Base-by-base conservation (phyloP, 2,888 invertebrate species). In the Leucophora obtusa region DNA sequence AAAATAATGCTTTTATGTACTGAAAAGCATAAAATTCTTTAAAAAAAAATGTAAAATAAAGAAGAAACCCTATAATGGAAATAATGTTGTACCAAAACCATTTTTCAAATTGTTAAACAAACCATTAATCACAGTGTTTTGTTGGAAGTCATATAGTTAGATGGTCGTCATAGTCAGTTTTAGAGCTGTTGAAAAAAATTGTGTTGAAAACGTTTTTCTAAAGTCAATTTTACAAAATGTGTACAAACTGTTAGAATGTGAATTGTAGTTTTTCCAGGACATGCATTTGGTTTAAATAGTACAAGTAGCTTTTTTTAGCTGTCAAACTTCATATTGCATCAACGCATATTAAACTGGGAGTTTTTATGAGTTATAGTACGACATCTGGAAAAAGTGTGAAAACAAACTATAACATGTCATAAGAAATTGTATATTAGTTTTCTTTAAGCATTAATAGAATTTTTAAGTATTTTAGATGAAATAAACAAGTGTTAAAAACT, bases 61-160 rank as follows among this genome's bases (percentile, higher is more conserved):
- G 35, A 17, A 54, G 35, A 17, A 72, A 28, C 65, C 35, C 33
- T 47, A 71, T 70, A 58, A 74, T 72, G 68, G 69, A 65, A 82
- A 81, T 81, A 82, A 76, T 82, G 74, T 76, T 75, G 11, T 60
- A 70, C 28, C 73, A 79, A 76, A 83, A 82, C 76, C 72, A 84
- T 84, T 83, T 83, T 82, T 84, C 82, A 84, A 82, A 82, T 76
- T 68, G 78, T 82, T 82, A 71, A 78, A 80, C 77, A 78, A 75
- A 71, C 83, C 82, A 84, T 84, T 83, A 83, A 80, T 84, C 82
- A 83, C 78, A 79, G 47, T 71, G 56, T 63, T 33, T 51, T 38
- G 24, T 21, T 69, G 56, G 4, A 28, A 59, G 56, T 56, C 43
- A 18, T 8, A 10, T 5, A 47, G 28, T 28, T 47, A n/a, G 43